Percentiles rank a stretch among this genome's conserved stretches.
These are phyloP conservation scores for Epinephelus malabaricus DNA, from an alignment of 2,797 vertebrate species.

Conservation along the genomic window DNA sequence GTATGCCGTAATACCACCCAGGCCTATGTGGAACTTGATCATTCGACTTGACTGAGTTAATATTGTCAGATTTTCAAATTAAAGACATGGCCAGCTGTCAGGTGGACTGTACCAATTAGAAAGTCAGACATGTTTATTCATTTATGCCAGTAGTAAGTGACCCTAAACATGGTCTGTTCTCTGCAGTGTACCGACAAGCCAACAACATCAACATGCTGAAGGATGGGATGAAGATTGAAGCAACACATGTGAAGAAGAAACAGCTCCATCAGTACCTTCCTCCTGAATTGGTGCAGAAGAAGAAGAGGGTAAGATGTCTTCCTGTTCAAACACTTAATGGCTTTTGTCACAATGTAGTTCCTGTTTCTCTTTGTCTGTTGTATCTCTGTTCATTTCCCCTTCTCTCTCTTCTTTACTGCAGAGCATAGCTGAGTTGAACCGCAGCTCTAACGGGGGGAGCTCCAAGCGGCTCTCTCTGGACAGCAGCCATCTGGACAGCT, in stretches of 20 bases:
- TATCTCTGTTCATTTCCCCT: neutral
- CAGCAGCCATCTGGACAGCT: slow-evolving; percentile 89
- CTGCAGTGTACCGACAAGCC: slow-evolving; percentile 95
- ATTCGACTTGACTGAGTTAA: too few species aligned
- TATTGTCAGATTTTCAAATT: too few species aligned
- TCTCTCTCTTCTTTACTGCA: slow-evolving; percentile 63
- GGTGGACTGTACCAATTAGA: neutral
- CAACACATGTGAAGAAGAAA: slow-evolving; percentile 95
- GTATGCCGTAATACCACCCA: too few species aligned
- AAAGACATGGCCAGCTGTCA: neutral
- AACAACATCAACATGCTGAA: slow-evolving; percentile 96
- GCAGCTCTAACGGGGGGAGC: slow-evolving; percentile 86
- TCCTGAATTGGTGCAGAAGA: slow-evolving; percentile 93
- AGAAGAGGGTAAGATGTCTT: slow-evolving; percentile 89
- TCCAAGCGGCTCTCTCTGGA: slow-evolving; percentile 91
- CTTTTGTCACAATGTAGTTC: neutral
- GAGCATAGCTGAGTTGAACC: slow-evolving; percentile 90
- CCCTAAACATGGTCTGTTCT: neutral
- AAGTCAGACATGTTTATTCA: neutral
- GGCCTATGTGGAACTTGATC: too few species aligned
- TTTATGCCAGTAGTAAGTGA: neutral
- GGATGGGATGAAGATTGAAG: slow-evolving; percentile 98
- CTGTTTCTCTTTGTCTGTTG: neutral
- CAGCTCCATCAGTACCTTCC: slow-evolving; percentile 96
- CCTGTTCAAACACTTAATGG: rapidly evolving